A percentile compares a stretch with the other conserved stretches of the same genome.
phyloP scores from a whole-genome alignment of 2,888 invertebrate genomes.

The Podabrus alpinus region DNA sequence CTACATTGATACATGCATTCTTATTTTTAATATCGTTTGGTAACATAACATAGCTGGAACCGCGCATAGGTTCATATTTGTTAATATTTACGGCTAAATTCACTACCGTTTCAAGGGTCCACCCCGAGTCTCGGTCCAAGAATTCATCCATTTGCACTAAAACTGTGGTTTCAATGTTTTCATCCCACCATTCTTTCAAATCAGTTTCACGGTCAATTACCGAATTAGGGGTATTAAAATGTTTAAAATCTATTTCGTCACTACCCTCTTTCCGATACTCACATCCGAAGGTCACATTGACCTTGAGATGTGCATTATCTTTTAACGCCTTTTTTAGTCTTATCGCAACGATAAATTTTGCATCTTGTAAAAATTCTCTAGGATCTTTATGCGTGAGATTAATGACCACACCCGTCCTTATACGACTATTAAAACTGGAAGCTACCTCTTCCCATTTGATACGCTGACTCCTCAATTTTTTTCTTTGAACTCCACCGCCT shows the following conservation, averaged over 20 bases:
- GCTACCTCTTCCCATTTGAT: not conserved
- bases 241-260: not conserved
- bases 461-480: not conserved
- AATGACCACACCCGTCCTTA: not conserved
- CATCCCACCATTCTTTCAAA: not conserved
- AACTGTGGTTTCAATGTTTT: not conserved
- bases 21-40: slow-evolving; percentile 25
- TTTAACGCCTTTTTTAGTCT: not conserved
- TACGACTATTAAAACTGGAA: not conserved
- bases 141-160: not conserved
- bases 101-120: not conserved
- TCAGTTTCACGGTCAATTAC: not conserved
- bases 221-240: not conserved
- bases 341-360: not conserved
- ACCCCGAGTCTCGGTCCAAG: not conserved
- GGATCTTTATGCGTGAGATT: not conserved
- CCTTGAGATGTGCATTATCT: not conserved
- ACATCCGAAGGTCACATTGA: not conserved
- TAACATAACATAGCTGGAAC: slow-evolving; percentile 26
- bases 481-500: not conserved
- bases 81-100: not conserved
- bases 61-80: not conserved
- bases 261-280: not conserved
- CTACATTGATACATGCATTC: slow-evolving; percentile 31
- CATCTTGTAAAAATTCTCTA: not conserved